Evolutionary conservation across 1,140 invertebrate genomes (phyloP).

Genomic region (Rhagoletis zephyria): DNA sequence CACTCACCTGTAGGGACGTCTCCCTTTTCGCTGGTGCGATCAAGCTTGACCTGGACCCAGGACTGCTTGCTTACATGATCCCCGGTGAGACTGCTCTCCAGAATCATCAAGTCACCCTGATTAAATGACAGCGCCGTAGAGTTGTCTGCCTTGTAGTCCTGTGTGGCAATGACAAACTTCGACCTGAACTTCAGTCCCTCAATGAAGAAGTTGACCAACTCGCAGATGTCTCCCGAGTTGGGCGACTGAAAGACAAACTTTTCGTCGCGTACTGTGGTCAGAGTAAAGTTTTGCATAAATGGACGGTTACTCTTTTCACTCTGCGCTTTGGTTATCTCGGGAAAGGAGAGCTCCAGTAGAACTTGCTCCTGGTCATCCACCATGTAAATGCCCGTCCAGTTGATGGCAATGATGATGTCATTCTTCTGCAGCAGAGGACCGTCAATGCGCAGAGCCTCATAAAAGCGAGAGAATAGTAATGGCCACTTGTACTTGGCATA

Average conservation of each 20-base stretch:
- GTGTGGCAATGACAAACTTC: constrained; percentile 94
- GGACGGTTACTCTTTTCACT: constrained; percentile 96
- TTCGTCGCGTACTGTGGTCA: constrained; percentile 95
- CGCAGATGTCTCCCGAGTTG: constrained; percentile 97
- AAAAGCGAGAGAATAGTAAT: constrained; percentile 95
- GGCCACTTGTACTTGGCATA: constrained; percentile 99
- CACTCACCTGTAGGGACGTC: too few species aligned
- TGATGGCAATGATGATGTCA: constrained; percentile 98
- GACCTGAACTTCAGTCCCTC: constrained; percentile 92
- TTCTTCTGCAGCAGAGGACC: constrained; percentile 98
- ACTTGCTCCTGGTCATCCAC: constrained; percentile 99
- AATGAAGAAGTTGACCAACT: constrained; percentile 96
- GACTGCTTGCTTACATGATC: too few species aligned
- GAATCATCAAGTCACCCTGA: too few species aligned
- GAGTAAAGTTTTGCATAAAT: constrained; percentile 94
- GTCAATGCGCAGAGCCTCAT: constrained; percentile 90
- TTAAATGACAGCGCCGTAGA: too few species aligned
- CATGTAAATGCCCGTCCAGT: constrained; percentile 99
- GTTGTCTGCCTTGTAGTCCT: too few species aligned
- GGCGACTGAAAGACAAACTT: constrained; percentile 99
- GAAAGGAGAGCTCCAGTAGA: constrained; percentile 95
- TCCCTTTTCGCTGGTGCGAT: constrained; percentile 89
- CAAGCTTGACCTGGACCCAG: constrained; percentile 90
- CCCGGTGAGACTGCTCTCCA: too few species aligned
- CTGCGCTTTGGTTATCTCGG: constrained; percentile 96